These are phyloP conservation scores for Drosophila leontia DNA, from an alignment of 1,140 invertebrate genomes.

Conservation along the genomic window DNA sequence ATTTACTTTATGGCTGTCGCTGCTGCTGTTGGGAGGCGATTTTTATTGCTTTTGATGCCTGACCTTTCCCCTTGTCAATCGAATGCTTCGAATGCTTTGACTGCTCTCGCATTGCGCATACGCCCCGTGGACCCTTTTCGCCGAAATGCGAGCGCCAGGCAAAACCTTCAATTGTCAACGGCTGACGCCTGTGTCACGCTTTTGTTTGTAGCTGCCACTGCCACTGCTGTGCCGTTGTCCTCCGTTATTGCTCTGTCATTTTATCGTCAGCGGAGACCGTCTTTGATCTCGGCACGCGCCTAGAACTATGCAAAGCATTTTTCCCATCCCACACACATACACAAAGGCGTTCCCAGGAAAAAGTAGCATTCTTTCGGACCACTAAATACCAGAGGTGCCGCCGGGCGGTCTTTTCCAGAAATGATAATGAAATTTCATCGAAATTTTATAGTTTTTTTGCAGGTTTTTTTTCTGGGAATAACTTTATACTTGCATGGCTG, in stretches of 20 bases:
- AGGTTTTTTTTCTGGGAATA: conserved; percentile 9
- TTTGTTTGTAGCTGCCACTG: conserved; percentile 28
- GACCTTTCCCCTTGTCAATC: conserved; percentile 27
- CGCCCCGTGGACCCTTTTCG: conserved; percentile 40
- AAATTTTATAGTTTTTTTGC: conserved; percentile 48
- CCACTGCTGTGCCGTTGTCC: conserved; percentile 1
- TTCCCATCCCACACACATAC: conserved; percentile 8
- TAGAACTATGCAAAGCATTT: conserved; percentile 67
- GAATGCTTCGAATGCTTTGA: conserved; percentile 21
- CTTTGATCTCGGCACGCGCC: conserved; percentile 63
- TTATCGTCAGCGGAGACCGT: conserved; percentile 57
- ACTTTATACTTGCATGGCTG: conserved; percentile 15
- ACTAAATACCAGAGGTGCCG: conserved; percentile 25
- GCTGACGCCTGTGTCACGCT: conserved; percentile 31
- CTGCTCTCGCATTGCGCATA: conserved; percentile 60
- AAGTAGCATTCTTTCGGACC: conserved; percentile 32
- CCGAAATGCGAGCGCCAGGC: conserved; percentile 56
- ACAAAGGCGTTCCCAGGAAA: conserved; percentile 16
- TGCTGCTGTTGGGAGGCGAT: conserved; percentile 15
- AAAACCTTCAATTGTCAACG: conserved; percentile 70
- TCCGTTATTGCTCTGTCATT: conserved; percentile 74
- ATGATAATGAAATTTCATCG: conserved; percentile 42
- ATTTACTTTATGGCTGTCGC: conserved; percentile 20
- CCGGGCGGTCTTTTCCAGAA: conserved; percentile 4
- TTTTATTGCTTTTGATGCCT: conserved; percentile 70